A percentile compares a stretch with the other conserved stretches of the same genome.
Conservation (phyloP, 2,113 vertebrate species). For the Cynoglossus semilaevis region DNA sequence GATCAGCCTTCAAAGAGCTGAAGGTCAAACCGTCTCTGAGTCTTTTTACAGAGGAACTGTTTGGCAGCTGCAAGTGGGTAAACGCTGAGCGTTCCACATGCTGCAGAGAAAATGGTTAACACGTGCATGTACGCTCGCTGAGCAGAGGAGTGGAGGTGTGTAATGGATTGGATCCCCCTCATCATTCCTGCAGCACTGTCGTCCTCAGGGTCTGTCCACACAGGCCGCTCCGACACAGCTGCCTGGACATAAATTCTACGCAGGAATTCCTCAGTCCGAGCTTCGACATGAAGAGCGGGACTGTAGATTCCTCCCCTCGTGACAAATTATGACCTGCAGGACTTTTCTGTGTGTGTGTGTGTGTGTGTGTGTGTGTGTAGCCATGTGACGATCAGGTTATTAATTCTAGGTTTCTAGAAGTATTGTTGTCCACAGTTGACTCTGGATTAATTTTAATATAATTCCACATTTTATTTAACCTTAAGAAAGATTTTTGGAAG, state of each 20-base stretch:
- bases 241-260: conserved; percentile 74
- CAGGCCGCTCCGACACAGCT: conserved; percentile 73
- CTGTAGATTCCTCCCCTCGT: conserved; percentile 64
- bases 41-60: conserved; percentile 20
- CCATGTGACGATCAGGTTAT: conserved; percentile 12
- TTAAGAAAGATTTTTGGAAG: no score
- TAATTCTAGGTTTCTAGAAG: no score
- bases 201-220: conserved; percentile 59
- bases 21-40: conserved; percentile 38
- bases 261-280: conserved; percentile 69
- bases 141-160: conserved; percentile 60
- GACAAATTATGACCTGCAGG: conserved; percentile 67
- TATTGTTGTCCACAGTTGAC: no score
- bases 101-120: conserved; percentile 51
- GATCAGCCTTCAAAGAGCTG: conserved; percentile 60
- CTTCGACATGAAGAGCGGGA: conserved; percentile 61
- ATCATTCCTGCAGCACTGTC: conserved; percentile 66
- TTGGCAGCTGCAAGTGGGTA: conserved; percentile 50
- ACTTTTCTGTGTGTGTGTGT: conserved; percentile 19
- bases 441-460: no score
- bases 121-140: conserved; percentile 31
- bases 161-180: conserved; percentile 74
- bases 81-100: conserved; percentile 24
- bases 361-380: conserved; percentile 27
- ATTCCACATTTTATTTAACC: no score